These are phyloP conservation scores for Cheilinus undulatus DNA, from an alignment of 2,113 vertebrate species.

Conservation along the genomic window DNA sequence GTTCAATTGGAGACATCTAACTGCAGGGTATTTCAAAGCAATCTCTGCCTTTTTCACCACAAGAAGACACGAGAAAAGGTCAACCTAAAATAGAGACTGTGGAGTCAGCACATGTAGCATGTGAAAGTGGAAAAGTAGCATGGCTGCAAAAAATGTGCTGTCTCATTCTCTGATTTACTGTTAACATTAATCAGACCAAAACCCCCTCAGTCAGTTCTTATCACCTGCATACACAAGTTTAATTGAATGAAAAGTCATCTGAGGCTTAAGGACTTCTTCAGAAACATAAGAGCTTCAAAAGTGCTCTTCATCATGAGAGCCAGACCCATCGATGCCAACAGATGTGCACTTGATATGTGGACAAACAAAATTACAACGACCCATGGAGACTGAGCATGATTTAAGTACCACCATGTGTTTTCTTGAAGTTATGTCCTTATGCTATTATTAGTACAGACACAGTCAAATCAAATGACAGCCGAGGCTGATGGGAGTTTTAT, in stretches of 20 bases:
- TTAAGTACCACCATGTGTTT: neutral
- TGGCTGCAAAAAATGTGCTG: neutral
- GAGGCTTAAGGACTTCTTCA: constrained; percentile 1
- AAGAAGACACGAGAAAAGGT: constrained; percentile 1
- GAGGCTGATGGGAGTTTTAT: neutral
- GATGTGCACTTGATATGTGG: constrained; percentile 15
- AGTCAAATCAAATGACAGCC: neutral
- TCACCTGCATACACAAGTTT: neutral
- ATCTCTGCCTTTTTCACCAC: constrained; percentile 4
- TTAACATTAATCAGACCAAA: neutral
- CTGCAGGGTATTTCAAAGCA: neutral
- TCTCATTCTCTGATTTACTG: neutral
- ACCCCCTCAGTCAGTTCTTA: neutral
- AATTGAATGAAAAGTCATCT: constrained; percentile 11
- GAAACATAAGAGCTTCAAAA: neutral
- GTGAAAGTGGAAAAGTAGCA: neutral
- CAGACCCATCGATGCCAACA: constrained; percentile 15
- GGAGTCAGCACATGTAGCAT: neutral
- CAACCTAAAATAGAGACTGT: neutral
- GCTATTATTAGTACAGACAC: neutral
- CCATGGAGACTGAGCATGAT: neutral
- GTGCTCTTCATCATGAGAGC: neutral
- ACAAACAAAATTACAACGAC: constrained; percentile 2
- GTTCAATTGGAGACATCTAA: neutral
- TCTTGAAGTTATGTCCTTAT: neutral